Conservation (phyloP, 2,888 invertebrate species). For the Thymelicus acteon region DNA sequence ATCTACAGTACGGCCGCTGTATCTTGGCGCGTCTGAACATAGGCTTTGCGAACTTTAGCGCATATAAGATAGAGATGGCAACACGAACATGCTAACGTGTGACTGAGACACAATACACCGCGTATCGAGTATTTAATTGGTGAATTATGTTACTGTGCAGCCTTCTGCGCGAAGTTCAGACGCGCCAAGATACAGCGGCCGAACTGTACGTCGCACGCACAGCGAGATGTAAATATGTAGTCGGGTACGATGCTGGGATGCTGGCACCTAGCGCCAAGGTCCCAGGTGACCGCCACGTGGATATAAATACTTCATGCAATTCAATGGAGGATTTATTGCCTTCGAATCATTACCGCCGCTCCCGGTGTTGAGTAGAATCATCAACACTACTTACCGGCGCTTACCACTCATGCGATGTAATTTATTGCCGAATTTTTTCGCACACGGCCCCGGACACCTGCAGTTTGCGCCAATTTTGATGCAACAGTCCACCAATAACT, state of each 20-base stretch:
- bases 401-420: constrained; percentile 24
- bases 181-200: no score
- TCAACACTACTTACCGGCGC: constrained; percentile 40
- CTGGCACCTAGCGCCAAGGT: constrained; percentile 73
- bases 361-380: constrained; percentile 45
- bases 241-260: constrained; percentile 32
- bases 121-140: no score
- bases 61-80: no score
- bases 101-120: no score
- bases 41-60: no score
- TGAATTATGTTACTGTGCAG: no score
- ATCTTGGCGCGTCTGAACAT: no score
- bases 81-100: no score
- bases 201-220: constrained; percentile 41
- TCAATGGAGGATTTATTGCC: constrained; percentile 71
- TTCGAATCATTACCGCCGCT: constrained; percentile 58
- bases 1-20: no score
- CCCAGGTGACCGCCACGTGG: constrained; percentile 67
- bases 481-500: not conserved
- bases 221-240: constrained; percentile 55
- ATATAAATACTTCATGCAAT: constrained; percentile 68
- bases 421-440: constrained; percentile 33
- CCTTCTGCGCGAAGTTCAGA: no score
- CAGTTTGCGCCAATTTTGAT: constrained; percentile 18
- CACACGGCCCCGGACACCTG: constrained; percentile 1